Evolutionary conservation across 2,113 vertebrate species (phyloP).

Genomic region (Macquaria ambigua): DNA sequence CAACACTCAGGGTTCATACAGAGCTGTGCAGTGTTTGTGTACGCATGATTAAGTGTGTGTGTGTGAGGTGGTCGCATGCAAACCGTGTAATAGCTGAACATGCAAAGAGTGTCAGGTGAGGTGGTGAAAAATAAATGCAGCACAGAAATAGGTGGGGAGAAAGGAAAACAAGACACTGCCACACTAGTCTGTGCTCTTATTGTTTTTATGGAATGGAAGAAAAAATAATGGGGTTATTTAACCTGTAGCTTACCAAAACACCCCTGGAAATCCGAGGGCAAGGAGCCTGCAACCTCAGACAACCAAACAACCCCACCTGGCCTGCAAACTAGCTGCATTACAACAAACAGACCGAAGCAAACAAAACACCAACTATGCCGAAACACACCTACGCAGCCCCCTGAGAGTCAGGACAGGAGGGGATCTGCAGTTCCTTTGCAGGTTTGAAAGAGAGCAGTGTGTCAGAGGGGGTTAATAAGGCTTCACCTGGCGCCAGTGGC

Average conservation of each 20-base stretch:
- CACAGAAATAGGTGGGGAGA: slow-evolving; percentile 46
- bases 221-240: slow-evolving; percentile 23
- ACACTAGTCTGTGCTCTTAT: slow-evolving; percentile 26
- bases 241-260: slow-evolving; percentile 51
- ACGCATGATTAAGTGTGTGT: neutral
- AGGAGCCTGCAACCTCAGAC: slow-evolving; percentile 58
- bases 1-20: slow-evolving; percentile 26
- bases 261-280: slow-evolving; percentile 39
- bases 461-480: slow-evolving; percentile 49
- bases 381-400: slow-evolving; percentile 47
- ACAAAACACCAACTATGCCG: slow-evolving; percentile 46
- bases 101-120: slow-evolving; percentile 48
- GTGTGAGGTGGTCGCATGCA: slow-evolving; percentile 13
- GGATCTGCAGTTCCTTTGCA: slow-evolving; percentile 31
- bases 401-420: slow-evolving; percentile 20
- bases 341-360: slow-evolving; percentile 53
- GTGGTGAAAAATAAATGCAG: slow-evolving; percentile 57
- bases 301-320: slow-evolving; percentile 56
- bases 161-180: slow-evolving; percentile 40
- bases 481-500: slow-evolving; percentile 68
- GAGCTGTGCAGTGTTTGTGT: slow-evolving; percentile 28
- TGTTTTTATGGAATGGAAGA: slow-evolving; percentile 35
- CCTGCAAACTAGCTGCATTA: slow-evolving; percentile 28
- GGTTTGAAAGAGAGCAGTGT: slow-evolving; percentile 75
- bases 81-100: slow-evolving; percentile 50